A percentile compares a stretch with the other conserved stretches of the same genome.
Evolutionary conservation across 1,140 invertebrate genomes (phyloP).

Genomic region (Papilio polyxenes): DNA sequence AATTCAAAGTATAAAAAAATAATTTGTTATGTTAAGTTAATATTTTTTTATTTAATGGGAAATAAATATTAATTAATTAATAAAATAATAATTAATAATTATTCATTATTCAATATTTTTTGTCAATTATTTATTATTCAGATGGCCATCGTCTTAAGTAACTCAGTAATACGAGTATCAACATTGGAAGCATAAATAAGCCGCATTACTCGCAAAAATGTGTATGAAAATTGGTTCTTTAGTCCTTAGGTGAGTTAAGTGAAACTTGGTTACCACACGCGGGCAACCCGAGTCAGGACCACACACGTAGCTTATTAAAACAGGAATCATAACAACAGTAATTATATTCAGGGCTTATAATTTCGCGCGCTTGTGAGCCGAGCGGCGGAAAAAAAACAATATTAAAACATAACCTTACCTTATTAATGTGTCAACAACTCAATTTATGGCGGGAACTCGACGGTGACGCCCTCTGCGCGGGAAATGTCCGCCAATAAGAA

Average conservation of each 20-base stretch:
- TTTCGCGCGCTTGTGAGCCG: conserved; percentile 63
- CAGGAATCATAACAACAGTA: conserved; percentile 67
- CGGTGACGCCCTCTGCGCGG: conserved; percentile 68
- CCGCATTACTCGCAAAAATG: background rate
- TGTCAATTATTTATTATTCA: background rate
- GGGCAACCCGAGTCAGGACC: conserved; percentile 57
- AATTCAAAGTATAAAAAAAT: too few relatives aligned
- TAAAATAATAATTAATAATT: too few relatives aligned
- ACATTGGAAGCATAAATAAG: background rate
- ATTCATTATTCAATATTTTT: too few relatives aligned
- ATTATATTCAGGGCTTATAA: conserved; percentile 73
- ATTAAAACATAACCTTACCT: conserved; percentile 77
- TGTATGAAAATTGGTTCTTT: background rate
- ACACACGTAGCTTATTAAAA: conserved; percentile 73
- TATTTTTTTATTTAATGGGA: too few relatives aligned
- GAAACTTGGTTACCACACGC: conserved; percentile 46
- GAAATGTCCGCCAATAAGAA: conserved; percentile 59
- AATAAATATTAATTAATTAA: too few relatives aligned
- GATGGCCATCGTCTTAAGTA: background rate
- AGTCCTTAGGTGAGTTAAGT: background rate
- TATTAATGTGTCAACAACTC: conserved; percentile 79
- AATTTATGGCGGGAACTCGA: conserved; percentile 76
- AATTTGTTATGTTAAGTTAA: too few relatives aligned
- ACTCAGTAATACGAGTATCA: background rate
- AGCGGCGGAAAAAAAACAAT: conserved; percentile 63